Conservation (phyloP, 2,888 invertebrate species). For the Xanthorhoe designata region DNA sequence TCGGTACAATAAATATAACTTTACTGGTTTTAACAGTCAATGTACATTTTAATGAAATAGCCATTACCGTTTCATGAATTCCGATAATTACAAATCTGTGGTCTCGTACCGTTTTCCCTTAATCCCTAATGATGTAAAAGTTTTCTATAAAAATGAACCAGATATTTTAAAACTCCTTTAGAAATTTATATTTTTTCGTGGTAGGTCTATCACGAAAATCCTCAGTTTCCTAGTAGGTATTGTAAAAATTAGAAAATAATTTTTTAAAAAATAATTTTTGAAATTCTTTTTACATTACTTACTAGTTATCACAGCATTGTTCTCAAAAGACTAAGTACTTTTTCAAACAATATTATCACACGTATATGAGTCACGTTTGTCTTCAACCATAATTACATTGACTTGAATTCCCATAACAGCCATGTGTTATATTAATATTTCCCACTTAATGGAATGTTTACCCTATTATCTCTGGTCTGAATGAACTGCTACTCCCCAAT, state of each 20-base stretch:
- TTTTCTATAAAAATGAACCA: not conserved
- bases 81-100: not conserved
- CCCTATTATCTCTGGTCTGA: conserved; percentile 20
- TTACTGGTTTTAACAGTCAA: not conserved
- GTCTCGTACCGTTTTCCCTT: not conserved
- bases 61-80: not conserved
- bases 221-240: too few species aligned
- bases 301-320: not conserved
- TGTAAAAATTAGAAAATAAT: too few species aligned
- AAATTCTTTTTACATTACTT: not conserved
- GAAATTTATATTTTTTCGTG: too few species aligned
- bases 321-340: not conserved
- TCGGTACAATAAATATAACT: too few species aligned
- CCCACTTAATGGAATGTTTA: conserved; percentile 24
- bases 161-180: not conserved
- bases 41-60: not conserved
- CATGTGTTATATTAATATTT: conserved; percentile 20
- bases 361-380: conserved; percentile 6
- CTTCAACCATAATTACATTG: conserved; percentile 13
- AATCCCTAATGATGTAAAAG: not conserved
- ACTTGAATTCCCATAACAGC: conserved; percentile 26
- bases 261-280: too few species aligned
- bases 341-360: not conserved
- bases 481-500: conserved; percentile 17
- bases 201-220: too few species aligned